Evolutionary conservation across 2,888 invertebrate species (phyloP), one percentile per base, ranked within the genome.

Genomic region (Linnaemya tessellans): DNA sequence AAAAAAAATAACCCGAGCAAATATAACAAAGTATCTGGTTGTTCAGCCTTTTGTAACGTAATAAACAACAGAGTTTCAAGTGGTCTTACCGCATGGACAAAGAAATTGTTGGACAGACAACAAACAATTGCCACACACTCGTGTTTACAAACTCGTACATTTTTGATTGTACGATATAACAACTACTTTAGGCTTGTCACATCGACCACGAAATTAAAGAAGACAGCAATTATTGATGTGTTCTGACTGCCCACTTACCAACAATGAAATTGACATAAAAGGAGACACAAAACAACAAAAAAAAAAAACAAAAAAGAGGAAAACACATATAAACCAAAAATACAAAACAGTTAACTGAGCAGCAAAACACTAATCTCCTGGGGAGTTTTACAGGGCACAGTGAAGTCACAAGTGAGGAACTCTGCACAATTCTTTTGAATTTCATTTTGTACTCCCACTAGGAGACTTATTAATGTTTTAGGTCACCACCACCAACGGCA

Each of bases 161-260:
- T 18, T 41, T 8, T 38, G 22, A 64, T 22, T 67, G 13, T 20
- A 30, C 46, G 11, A 20, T 58, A 70, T 30, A 62, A 81, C 68
- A 49, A 74, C 78, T 71, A 79, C 71, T 82, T 79, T 41, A 41
- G 74, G 79, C 79, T 82, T 85, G 85, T 79, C 85, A 85, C 85
- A 85, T 82, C 74, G 75, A 80, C 85, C 82, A 80, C 85, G 82
- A 82, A 85, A 82, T 79, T 82, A 71, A 85, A 85, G 74, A 79
- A 74, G 74, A 82, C 74, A 79, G 74, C 74, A 73, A 74, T 58
- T 38, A 81, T 60, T 75, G 43, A 43, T 80, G 25, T 80, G 25
- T 64, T 25, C 18, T 43, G 58, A 30, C 73, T 13, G 43, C 15
- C 30, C 41, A 43, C n/a, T 35, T 35, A 10, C 41, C 30, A 49